Base-by-base conservation (phyloP, 2,888 invertebrate species). In the Plagodis dolabraria region DNA sequence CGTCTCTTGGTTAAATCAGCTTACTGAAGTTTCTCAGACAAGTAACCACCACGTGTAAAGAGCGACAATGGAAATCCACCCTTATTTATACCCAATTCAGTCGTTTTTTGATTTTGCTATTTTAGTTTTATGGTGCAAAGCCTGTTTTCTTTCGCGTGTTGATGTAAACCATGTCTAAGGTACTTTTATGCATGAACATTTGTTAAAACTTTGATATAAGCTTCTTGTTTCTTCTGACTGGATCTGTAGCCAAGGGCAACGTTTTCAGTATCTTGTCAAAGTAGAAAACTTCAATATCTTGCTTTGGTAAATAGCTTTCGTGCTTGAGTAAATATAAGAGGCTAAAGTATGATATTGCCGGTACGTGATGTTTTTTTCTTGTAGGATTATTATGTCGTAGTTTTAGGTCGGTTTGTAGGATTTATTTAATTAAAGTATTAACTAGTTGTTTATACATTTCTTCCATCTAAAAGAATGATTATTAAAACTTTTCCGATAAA, bases 1-100 rank as follows among this genome's bases (percentile, higher is more conserved):
- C 58, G 58, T 49, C 54, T 60, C 50, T 33, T 10, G 40, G 36
- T 51, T 38, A 59, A 67, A 60, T 60, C 67, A 64, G 63, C 64
- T 64, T 67, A 56, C 59, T 53, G 50, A 49, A 60, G 50, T 63
- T 63, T 55, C 11, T 40, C 53, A 45, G 46, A 47, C 47, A 54
- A 51, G 48, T 53, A 22, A 42, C 43, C 51, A 47, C 40, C 52
- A 46, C 33, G 52, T 38, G 35, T 33, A 33, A 40, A 34, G n/a
- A 47, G 6, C 4, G 34, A 5, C 57, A 47, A 42, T 12, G 12
- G 5, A 53, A 44, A 49, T 44, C 44, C 40, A 45, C 10, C 48
- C 38, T 38, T 59, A 61, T 51, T 7, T 5, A 36, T 0, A n/a
- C 7, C 5, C 5, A 2, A 0, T 45, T 49, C 43, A 47, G 57